These are phyloP conservation scores for Eristalis arbustorum DNA, from an alignment of 2,888 invertebrate species.

Conservation along the genomic window DNA sequence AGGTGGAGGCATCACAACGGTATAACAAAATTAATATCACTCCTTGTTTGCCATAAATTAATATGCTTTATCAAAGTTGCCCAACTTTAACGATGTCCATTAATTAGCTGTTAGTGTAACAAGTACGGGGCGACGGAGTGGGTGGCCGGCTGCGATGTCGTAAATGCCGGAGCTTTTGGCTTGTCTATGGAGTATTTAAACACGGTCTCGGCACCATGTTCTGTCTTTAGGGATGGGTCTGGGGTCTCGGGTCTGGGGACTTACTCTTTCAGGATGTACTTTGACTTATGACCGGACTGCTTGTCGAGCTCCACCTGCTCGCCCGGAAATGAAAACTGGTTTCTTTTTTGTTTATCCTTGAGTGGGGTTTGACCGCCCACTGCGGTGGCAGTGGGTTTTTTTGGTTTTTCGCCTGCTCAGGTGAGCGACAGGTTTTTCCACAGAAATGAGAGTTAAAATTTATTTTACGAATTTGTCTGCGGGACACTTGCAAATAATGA, in stretches of 20 bases:
- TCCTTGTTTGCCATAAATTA: conserved; percentile 61
- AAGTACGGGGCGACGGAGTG: conserved; percentile 31
- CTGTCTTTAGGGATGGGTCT: background rate
- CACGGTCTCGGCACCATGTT: background rate
- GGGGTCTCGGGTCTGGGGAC: background rate
- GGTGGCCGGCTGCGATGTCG: background rate
- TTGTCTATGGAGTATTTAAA: conserved; percentile 6
- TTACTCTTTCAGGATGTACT: conserved; percentile 2
- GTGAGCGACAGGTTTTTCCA: background rate
- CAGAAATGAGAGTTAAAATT: background rate
- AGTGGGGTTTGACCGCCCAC: background rate
- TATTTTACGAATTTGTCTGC: background rate
- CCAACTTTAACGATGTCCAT: conserved; percentile 48
- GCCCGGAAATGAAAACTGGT: background rate
- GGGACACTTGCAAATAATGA: background rate
- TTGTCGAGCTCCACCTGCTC: background rate
- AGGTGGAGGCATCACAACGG: conserved; percentile 20
- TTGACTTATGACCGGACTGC: background rate
- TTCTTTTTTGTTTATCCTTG: background rate
- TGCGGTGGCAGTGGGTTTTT: background rate
- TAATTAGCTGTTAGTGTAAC: conserved; percentile 55
- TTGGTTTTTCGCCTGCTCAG: background rate
- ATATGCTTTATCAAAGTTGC: conserved; percentile 54
- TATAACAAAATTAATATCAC: conserved; percentile 54
- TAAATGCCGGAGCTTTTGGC: background rate